Conservation (phyloP, 2,888 invertebrate genomes). For the Agriopis aurantiaria region DNA sequence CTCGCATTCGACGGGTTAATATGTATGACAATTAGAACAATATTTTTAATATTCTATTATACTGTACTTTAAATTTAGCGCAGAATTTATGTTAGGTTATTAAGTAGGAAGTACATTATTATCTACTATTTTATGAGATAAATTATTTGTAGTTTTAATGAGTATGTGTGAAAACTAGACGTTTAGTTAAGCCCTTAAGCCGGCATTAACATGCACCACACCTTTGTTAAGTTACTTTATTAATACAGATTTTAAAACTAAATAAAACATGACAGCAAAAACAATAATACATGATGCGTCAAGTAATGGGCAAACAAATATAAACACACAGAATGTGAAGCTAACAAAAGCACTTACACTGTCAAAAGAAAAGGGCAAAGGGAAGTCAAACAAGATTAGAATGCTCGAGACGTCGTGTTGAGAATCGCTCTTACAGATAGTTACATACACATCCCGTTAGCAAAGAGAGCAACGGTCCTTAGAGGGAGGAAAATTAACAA, state of each 20-base stretch:
- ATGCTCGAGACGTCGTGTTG: constrained; percentile 46
- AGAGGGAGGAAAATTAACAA: constrained; percentile 31
- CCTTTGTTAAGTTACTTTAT: too few species aligned
- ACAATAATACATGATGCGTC: not conserved
- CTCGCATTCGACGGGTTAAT: too few species aligned
- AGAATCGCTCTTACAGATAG: constrained; percentile 50
- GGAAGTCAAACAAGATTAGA: constrained; percentile 50
- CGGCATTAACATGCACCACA: too few species aligned
- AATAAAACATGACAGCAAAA: not conserved
- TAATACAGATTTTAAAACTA: not conserved
- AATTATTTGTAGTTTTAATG: too few species aligned
- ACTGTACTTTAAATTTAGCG: too few species aligned
- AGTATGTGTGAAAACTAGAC: too few species aligned
- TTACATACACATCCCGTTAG: constrained; percentile 51
- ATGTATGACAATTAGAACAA: too few species aligned
- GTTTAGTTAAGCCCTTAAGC: too few species aligned
- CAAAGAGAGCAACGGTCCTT: constrained; percentile 53
- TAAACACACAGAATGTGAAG: constrained; percentile 9
- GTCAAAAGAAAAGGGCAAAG: constrained; percentile 45
- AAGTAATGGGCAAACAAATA: not conserved
- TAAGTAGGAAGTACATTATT: too few species aligned
- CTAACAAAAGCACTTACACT: constrained; percentile 27
- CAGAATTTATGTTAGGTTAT: too few species aligned
- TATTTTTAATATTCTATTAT: too few species aligned
- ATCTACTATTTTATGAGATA: too few species aligned